These are phyloP conservation scores for Venusia cambrica DNA, from an alignment of 2,888 invertebrate genomes.

Conservation along the genomic window DNA sequence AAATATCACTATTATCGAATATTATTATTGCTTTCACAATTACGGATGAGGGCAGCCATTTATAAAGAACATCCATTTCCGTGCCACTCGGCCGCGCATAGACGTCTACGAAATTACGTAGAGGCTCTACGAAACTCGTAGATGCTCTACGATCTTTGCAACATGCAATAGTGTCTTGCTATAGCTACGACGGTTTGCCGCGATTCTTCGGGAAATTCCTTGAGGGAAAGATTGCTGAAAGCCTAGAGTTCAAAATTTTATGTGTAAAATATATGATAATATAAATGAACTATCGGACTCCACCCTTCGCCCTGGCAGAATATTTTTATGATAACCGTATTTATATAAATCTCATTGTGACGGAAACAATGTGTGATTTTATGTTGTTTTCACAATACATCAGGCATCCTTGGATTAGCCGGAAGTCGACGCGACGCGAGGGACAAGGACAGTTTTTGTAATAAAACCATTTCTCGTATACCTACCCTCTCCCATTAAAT, in stretches of 20 bases:
- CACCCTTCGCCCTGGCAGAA: too few relatives aligned
- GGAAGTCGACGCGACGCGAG: slow-evolving; percentile 14
- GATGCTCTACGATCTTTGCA: slow-evolving; percentile 26
- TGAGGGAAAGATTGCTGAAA: too few relatives aligned
- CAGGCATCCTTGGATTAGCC: slow-evolving; percentile 17
- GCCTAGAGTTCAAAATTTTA: too few relatives aligned
- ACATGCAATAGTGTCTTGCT: slow-evolving; percentile 14
- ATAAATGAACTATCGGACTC: too few relatives aligned
- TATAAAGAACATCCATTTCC: slow-evolving; percentile 8
- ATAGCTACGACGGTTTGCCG: background rate
- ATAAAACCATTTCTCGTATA: slow-evolving; percentile 5
- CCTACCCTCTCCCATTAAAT: slow-evolving; percentile 2
- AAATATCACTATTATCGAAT: slow-evolving; percentile 5
- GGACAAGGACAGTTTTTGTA: slow-evolving; percentile 22
- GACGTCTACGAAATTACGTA: slow-evolving; percentile 29
- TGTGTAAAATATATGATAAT: too few relatives aligned
- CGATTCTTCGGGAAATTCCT: too few relatives aligned
- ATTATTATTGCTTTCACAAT: slow-evolving; percentile 5
- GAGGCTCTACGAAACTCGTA: slow-evolving; percentile 31
- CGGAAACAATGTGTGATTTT: slow-evolving; percentile 2
- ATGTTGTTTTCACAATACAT: slow-evolving; percentile 14
- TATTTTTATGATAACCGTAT: too few relatives aligned
- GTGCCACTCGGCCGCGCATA: slow-evolving; percentile 18
- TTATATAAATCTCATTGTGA: too few relatives aligned
- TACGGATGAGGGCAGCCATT: slow-evolving; percentile 10